Conservation (phyloP, 2,113 vertebrate genomes). For the Parotia lawesii region DNA sequence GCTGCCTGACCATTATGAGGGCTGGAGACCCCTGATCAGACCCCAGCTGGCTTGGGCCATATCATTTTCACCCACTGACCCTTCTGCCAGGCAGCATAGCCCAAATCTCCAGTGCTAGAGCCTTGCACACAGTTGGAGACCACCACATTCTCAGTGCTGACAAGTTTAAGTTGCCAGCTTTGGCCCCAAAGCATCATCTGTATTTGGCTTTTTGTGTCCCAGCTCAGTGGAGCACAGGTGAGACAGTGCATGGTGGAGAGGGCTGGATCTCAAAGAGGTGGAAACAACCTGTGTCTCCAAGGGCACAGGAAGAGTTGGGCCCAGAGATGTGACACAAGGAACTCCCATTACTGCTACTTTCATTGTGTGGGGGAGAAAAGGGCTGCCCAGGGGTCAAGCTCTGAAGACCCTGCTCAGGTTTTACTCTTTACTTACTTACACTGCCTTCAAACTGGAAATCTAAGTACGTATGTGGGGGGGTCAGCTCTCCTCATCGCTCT, state of each 20-base stretch:
- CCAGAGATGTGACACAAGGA: background rate
- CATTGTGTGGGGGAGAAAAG: fast-evolving
- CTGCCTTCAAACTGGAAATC: background rate
- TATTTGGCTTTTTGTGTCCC: background rate
- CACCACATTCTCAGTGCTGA: background rate
- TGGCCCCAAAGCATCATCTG: background rate
- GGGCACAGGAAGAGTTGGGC: background rate
- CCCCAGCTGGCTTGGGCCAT: background rate
- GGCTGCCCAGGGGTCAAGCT: background rate
- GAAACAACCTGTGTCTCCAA: background rate
- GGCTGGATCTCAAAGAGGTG: background rate
- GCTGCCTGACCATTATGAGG: background rate
- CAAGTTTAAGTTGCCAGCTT: background rate
- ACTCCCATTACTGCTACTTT: background rate
- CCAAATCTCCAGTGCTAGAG: background rate
- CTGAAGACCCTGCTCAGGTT: background rate
- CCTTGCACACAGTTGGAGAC: background rate
- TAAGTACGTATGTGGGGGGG: background rate
- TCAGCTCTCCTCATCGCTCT: background rate
- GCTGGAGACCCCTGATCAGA: background rate
- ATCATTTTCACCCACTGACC: background rate
- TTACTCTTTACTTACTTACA: background rate
- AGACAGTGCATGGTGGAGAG: fast-evolving
- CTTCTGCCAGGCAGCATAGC: background rate
- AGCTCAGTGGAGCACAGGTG: fast-evolving